phyloP scores from a whole-genome alignment of 1,140 invertebrate species.

The Cryptotermes secundus region DNA sequence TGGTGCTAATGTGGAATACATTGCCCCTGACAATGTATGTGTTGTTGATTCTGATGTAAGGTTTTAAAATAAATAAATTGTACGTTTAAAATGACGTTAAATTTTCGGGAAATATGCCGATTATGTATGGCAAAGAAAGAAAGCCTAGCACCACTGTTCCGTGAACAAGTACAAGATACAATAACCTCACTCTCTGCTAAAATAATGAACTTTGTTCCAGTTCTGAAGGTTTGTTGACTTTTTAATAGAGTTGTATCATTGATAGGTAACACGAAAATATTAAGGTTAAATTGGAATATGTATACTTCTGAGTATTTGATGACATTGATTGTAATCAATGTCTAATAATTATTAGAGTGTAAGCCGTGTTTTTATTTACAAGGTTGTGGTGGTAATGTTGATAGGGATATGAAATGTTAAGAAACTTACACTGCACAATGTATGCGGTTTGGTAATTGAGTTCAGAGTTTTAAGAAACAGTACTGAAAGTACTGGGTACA shows the following conservation, averaged over 20 bases:
- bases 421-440: no score
- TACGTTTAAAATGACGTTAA: background rate
- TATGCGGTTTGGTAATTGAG: no score
- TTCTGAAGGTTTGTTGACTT: background rate
- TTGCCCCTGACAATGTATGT: background rate
- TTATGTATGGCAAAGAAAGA: background rate
- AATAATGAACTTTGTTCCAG: background rate
- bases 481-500: no score
- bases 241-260: background rate
- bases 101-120: background rate
- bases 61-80: background rate
- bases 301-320: no score
- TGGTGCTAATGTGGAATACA: background rate
- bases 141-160: background rate
- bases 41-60: background rate
- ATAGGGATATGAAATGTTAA: no score
- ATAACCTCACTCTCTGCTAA: background rate
- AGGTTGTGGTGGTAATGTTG: no score
- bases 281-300: no score
- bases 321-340: no score
- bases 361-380: no score
- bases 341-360: no score
- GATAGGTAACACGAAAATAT: no score
- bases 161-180: background rate
- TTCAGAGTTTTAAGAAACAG: no score